Evolutionary conservation across 2,113 vertebrate species (phyloP).

Genomic region (Pachycephala philippinensis): DNA sequence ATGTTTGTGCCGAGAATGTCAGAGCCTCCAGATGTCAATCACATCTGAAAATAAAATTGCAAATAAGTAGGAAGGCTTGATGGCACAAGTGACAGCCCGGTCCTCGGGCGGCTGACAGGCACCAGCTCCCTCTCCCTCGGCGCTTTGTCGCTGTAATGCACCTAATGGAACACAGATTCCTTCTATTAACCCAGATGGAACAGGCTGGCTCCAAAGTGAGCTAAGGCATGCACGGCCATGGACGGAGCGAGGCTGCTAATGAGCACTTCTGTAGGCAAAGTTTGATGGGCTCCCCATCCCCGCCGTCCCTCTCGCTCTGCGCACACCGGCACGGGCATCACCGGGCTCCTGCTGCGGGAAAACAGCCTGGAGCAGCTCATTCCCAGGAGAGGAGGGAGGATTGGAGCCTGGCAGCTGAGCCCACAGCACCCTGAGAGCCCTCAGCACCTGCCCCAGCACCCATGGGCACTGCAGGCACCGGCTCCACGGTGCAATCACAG

Average conservation of each 20-base stretch:
- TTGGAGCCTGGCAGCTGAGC: rapidly evolving
- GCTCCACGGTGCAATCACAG: rapidly evolving
- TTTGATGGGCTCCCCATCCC: conserved; percentile 3
- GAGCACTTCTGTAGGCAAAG: not conserved
- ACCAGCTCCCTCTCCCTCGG: conserved; percentile 53
- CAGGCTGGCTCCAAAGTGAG: not conserved
- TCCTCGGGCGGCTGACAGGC: conserved; percentile 68
- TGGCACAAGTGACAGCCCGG: conserved; percentile 68
- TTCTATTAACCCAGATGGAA: conserved; percentile 40
- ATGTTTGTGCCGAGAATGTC: conserved; percentile 85
- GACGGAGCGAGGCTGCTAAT: not conserved
- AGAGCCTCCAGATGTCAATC: conserved; percentile 91
- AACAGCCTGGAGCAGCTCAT: not conserved
- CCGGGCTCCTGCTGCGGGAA: not conserved
- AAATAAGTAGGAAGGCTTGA: conserved; percentile 85
- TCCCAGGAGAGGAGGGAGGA: not conserved
- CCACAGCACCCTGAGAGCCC: rapidly evolving
- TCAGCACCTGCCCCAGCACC: not conserved
- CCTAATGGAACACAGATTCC: conserved; percentile 61
- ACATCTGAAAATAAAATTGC: conserved; percentile 87
- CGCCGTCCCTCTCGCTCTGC: rapidly evolving
- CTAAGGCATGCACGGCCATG: not conserved
- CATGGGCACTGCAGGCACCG: rapidly evolving
- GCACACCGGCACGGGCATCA: rapidly evolving
- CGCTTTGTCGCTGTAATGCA: conserved; percentile 46